Evolutionary conservation across 2,888 invertebrate species (phyloP), one percentile per base, ranked within the genome.

Genomic region (Acleris literana): DNA sequence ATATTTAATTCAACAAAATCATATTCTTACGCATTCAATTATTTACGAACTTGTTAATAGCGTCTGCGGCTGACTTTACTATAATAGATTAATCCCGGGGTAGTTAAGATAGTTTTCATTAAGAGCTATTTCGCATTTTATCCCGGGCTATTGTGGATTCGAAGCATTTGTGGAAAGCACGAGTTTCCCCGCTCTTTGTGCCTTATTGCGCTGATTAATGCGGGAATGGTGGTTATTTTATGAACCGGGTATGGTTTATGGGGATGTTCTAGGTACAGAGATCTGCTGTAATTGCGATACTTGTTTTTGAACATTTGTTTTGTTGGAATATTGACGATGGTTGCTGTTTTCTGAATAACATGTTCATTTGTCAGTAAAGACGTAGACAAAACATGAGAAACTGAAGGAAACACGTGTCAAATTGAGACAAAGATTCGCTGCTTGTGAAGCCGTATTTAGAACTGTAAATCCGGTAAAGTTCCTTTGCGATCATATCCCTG

Each of bases 121-220:
- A 81, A 71, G 72, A 74, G 64, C 44, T 60, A 82, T 82, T 84
- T 85, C 82, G 75, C 75, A 76, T 85, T 85, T 84, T 78, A 80
- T 77, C 76, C 79, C 69, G 54, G 49, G 71, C 75, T 70, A 80
- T 84, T 81, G 77, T 84, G 76, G 79, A 86, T 86, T 85, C 82
- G 84, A 78, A 81, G 80, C 78, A 81, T 85, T 85, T 84, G 81
- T 76, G 77, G 76, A 77, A 79, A 80, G 79, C 84, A 84, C 82
- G 82, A 83, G 80, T 80, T 80, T 78, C 75, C 75, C 75, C 74
- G 74, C 73, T 77, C 76, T 74, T 74, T 77, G 70, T 77, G 71
- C 76, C 78, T 80, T 84, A 81, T 79, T 80, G 74, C 75, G 66
- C 81, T 85, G 85, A 86, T 86, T 86, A 85, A 85, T 83, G 80